Percentiles rank a stretch among this genome's conserved stretches.
phyloP scores from a whole-genome alignment of 2,797 vertebrate species.

The Avahi laniger region DNA sequence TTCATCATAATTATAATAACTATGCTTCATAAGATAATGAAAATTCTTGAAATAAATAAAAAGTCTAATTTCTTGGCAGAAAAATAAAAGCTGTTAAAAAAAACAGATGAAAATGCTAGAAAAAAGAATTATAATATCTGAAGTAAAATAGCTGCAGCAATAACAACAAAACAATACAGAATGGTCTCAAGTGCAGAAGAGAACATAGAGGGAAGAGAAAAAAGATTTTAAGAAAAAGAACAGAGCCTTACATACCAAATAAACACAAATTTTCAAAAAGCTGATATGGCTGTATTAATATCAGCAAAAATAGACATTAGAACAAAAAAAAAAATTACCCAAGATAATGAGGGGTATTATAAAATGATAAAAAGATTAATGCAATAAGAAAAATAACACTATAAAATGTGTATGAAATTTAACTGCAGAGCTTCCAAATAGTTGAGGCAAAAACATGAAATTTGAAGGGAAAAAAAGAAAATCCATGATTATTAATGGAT shows the following conservation, averaged over 20 bases:
- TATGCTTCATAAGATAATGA: neutral
- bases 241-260: neutral
- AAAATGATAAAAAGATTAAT: neutral
- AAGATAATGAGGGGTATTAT: neutral
- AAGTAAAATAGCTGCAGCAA: neutral
- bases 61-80: neutral
- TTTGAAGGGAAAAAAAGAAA: neutral
- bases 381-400: neutral
- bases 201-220: neutral
- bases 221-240: neutral
- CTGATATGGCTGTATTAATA: neutral
- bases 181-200: neutral
- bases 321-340: neutral
- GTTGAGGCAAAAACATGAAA: neutral
- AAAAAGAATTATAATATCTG: neutral
- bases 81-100: neutral
- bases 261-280: neutral
- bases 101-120: neutral
- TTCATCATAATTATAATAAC: neutral
- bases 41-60: neutral
- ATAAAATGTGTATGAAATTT: neutral
- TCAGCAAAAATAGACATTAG: neutral
- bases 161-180: neutral
- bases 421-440: neutral
- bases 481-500: neutral